Evolutionary conservation across 1,140 invertebrate genomes (phyloP).

Genomic region (Paraescarpia echinospica): DNA sequence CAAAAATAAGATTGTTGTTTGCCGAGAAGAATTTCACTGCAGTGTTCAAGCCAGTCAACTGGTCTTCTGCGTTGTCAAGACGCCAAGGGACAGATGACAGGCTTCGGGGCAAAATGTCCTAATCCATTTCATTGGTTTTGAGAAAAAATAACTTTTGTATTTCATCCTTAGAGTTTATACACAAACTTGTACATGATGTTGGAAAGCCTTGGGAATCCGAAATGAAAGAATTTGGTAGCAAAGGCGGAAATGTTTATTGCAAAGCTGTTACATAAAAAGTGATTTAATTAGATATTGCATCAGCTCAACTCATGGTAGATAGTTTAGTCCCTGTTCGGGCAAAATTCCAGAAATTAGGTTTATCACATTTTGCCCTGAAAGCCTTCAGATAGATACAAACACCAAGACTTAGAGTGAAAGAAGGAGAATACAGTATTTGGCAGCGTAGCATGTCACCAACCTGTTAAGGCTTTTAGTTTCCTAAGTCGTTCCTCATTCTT

Average conservation of each 20-base stretch:
- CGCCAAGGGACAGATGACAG: background rate
- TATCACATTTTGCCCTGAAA: background rate
- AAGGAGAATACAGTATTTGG: background rate
- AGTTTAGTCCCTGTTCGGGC: background rate
- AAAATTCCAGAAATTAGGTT: background rate
- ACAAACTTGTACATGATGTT: no score
- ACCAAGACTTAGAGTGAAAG: background rate
- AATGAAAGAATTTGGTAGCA: no score
- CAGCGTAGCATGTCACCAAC: conserved; percentile 29
- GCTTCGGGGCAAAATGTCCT: no score
- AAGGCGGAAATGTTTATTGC: no score
- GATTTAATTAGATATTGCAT: no score
- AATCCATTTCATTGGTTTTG: no score
- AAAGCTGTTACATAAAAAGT: no score
- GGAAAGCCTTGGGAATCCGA: background rate
- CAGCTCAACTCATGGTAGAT: no score
- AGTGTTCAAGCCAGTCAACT: background rate
- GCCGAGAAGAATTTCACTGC: background rate
- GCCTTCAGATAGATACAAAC: background rate
- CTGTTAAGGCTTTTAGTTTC: conserved; percentile 47
- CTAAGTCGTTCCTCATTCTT: conserved; percentile 53
- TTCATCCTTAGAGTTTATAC: no score
- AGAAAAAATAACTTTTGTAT: no score
- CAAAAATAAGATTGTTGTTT: background rate
- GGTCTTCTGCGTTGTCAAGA: background rate